phyloP scores from a whole-genome alignment of 1,140 invertebrate species.

The Anoplophora glabripennis region DNA sequence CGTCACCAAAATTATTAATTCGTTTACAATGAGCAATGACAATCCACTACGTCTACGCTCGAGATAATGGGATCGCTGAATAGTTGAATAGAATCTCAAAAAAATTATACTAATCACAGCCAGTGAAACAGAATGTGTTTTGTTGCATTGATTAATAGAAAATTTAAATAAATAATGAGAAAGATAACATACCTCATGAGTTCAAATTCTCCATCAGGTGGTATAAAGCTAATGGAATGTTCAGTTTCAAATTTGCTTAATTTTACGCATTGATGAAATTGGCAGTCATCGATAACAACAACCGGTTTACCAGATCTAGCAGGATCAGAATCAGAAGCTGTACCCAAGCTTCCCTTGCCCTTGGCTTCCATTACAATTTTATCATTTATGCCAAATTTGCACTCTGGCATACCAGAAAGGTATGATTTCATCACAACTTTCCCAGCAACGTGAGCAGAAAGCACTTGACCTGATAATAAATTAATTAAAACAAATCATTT shows the following conservation, averaged over 20 bases:
- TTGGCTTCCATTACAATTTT: slow-evolving; percentile 99
- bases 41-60: no score
- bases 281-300: slow-evolving; percentile 99
- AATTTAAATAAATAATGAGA: neutral
- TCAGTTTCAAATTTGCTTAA: slow-evolving; percentile 99
- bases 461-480: slow-evolving; percentile 79
- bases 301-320: slow-evolving; percentile 88
- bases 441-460: slow-evolving; percentile 98
- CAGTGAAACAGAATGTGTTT: no score
- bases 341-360: slow-evolving; percentile 70
- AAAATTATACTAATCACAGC: slow-evolving; percentile 9
- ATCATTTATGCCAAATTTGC: slow-evolving; percentile 99
- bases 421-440: slow-evolving; percentile 99
- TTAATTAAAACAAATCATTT: neutral
- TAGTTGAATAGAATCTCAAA: no score
- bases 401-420: slow-evolving; percentile 99
- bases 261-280: slow-evolving; percentile 99
- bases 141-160: no score
- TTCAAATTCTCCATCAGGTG: slow-evolving; percentile 99
- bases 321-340: slow-evolving; percentile 76
- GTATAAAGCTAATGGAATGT: slow-evolving; percentile 99
- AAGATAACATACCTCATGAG: slow-evolving; percentile 80
- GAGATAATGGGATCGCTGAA: no score
- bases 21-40: no score
- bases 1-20: no score